Base-by-base conservation (phyloP, 2,888 invertebrate genomes). In the Epiblema foenella region DNA sequence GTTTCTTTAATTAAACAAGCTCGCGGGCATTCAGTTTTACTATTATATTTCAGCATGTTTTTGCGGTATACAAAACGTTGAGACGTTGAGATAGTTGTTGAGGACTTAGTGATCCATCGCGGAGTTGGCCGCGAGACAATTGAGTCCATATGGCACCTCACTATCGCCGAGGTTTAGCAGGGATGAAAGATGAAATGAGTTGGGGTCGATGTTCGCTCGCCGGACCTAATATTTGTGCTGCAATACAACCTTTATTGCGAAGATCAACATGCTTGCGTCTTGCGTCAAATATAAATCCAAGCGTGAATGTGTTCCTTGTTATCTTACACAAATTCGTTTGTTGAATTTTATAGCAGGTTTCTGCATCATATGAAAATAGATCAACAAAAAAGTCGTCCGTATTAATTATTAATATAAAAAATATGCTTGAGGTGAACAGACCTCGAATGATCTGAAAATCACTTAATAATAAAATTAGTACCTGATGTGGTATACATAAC, bases 161-260 rank as follows among this genome's bases (percentile, higher is more conserved):
- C n/a, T n/a, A n/a, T n/a, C 81, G 82, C 80, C 81, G 81, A 86
- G 88, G 86, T 85, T 86, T 87, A 89, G 85, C 80, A 78, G 81
- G 85, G 86, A 85, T 83, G 84, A 88, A 90, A 91, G 86, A 85
- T 83, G 84, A 88, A 90, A 91, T 88, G 87, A 90, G 89, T 81
- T 82, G 87, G 85, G 89, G 87, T 88, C 86, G 86, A 77, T 81
- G 84, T 77, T 81, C 83, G 81, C 81, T 83, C 83, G 83, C 83
- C 84, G 82, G 81, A 81, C 87, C 85, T 87, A 88, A 91, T 90
- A 89, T 90, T 90, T 90, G 89, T 84, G 82, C 83, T 85, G 89
- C 88, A 88, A 89, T 90, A 89, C 86, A 85, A 83, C 84, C 85
- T 91, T 90, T 91, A 90, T 90, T 89, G 86, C 86, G 81, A 80